phyloP scores from a whole-genome alignment of 2,113 vertebrate genomes.

The Isichthys henryi region DNA sequence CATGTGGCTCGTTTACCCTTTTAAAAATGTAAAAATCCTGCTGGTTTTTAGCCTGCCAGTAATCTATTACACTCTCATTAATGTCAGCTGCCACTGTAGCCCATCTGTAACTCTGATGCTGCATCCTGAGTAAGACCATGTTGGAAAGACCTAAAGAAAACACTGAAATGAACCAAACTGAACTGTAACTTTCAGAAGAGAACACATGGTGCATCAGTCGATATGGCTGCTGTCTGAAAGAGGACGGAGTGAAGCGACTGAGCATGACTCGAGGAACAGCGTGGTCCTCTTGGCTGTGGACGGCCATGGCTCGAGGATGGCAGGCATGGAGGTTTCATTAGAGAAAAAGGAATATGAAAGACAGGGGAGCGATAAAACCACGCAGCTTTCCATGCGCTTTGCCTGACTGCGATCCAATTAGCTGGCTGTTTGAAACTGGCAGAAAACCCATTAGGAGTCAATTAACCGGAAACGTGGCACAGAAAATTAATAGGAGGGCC shows the following conservation, averaged over 20 bases:
- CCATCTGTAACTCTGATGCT: neutral
- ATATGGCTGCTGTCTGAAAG: neutral
- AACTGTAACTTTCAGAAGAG: neutral
- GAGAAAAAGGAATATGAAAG: conserved; percentile 51
- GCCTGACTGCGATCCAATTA: conserved; percentile 70
- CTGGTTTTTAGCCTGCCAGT: neutral
- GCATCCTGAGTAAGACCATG: neutral
- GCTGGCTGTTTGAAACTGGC: conserved; percentile 58
- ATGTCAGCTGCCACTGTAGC: neutral
- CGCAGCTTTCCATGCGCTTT: conserved; percentile 37
- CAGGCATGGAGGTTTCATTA: conserved; percentile 2
- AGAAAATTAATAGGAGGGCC: conserved; percentile 34
- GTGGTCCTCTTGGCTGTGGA: neutral
- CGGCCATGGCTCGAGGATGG: neutral
- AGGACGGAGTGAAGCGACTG: neutral
- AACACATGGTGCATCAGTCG: neutral
- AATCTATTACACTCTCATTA: neutral
- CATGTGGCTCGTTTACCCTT: neutral
- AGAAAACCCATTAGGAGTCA: conserved; percentile 73
- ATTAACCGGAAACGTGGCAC: conserved; percentile 54
- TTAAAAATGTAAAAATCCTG: neutral
- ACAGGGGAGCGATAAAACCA: conserved; percentile 52
- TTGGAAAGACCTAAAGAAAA: neutral
- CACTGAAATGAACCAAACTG: neutral
- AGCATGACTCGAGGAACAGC: neutral